Conservation (phyloP, 92 coral and sea anemone species). For the Epizoanthus fatuus region DNA sequence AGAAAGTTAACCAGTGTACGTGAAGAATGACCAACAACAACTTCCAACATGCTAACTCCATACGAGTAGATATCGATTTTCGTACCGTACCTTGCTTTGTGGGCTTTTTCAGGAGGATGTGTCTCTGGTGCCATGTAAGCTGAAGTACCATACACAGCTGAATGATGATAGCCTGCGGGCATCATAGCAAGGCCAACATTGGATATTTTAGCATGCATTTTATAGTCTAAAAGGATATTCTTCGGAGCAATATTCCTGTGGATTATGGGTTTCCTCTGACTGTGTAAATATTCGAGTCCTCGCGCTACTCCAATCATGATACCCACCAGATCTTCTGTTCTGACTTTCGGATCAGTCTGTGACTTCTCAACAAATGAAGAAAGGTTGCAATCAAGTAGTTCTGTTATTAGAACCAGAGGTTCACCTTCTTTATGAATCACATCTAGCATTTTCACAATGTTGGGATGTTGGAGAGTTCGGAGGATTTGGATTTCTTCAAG, state of each 20-base stretch:
- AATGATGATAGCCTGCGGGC: conserved; percentile 8
- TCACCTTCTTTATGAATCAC: conserved; percentile 33
- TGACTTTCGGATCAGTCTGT: conserved; percentile 13
- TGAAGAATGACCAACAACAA: conserved; percentile 32
- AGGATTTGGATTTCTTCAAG: conserved; percentile 51
- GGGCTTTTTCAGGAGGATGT: background rate
- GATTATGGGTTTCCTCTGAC: conserved; percentile 41
- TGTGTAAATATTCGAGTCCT: conserved; percentile 67
- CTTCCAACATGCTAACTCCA: conserved; percentile 60
- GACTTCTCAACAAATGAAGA: conserved; percentile 29
- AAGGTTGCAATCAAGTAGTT: conserved; percentile 64
- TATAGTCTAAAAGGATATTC: conserved; percentile 61
- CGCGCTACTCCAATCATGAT: conserved; percentile 69
- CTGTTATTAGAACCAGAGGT: conserved; percentile 66
- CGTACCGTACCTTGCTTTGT: conserved; percentile 27
- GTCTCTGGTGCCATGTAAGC: conserved; percentile 64
- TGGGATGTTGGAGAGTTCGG: conserved; percentile 56
- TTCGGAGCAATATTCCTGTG: conserved; percentile 65
- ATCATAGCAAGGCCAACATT: conserved; percentile 69
- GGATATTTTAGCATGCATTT: conserved; percentile 54
- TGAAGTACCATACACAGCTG: conserved; percentile 48
- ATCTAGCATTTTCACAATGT: conserved; percentile 44
- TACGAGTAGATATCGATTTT: conserved; percentile 58
- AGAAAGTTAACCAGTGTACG: conserved; percentile 39
- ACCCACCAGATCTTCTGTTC: conserved; percentile 42